Evolutionary conservation across 2,797 vertebrate genomes (phyloP), one percentile per base, ranked within the genome.

Genomic region (Lithobates sylvaticus): DNA sequence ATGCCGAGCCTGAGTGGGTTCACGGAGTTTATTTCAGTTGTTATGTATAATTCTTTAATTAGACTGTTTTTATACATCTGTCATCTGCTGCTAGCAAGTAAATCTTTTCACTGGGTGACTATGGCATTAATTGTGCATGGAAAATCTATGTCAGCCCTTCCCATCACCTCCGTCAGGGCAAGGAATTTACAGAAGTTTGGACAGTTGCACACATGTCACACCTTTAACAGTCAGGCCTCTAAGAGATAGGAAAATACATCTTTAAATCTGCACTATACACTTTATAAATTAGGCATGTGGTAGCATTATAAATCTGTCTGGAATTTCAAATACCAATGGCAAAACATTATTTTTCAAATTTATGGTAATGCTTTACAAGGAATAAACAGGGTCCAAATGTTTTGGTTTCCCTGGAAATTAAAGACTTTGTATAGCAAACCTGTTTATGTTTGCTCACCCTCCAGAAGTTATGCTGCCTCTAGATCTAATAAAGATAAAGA

Each of bases 31-130:
- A 44, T 79, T 16, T 29, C 77, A 79, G 77, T 79, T 78, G 34
- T 83, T 84, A 84, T 73, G 69, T 76, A 84, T 69, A 84, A 68
- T 50, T 67, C 29, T 27, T 77, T 64, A 58, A 84, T 70, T 69
- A 70, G 64, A 84, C 58, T 84, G 42, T 77, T 58, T 74, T 36
- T 58, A 84, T 70, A 70, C 42, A 67, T 83, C 39, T 76, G 81
- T 75, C 81, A 83, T 67, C 58, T 32, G 80, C 69, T 64, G 39
- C 65, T 71, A 54, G 54, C 80, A 44, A 75, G 58, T 47, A 65
- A 74, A 65, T 67, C 36, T 42, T 75, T 67, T 44, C 26, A 54
- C 71, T 32, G 12, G 10, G 58, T 75, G 26, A 75, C 64, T 67
- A 83, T 75, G 36, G 81, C 70, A 65, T 47, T 29, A 42, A 47